Conservation (phyloP, 2,888 invertebrate species). For the Aelia acuminata region DNA sequence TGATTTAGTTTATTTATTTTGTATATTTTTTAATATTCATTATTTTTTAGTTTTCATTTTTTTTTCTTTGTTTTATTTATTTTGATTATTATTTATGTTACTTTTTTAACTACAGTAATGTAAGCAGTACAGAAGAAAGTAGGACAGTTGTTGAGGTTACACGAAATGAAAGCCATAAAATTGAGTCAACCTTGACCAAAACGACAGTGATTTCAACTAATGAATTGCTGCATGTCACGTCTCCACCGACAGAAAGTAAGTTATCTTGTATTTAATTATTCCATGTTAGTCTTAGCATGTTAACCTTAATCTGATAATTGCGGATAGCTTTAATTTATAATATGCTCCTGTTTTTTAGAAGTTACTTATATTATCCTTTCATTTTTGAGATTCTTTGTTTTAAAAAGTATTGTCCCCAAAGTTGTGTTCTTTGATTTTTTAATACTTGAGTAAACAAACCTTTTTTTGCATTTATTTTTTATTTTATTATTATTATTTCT, state of each 20-base stretch:
- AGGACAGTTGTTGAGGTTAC: constrained; percentile 63
- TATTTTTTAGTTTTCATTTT: too few species aligned
- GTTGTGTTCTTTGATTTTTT: neutral
- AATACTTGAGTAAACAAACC: neutral
- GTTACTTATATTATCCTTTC: neutral
- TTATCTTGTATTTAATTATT: constrained; percentile 28
- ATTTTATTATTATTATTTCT: neutral
- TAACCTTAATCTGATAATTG: neutral
- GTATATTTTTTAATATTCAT: too few species aligned
- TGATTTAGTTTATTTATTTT: too few species aligned
- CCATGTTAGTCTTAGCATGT: constrained; percentile 19
- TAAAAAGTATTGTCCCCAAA: neutral
- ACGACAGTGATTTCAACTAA: constrained; percentile 76
- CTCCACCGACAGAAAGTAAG: constrained; percentile 66
- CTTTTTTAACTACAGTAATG: constrained; percentile 53
- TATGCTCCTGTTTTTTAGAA: neutral
- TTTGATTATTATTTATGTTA: too few species aligned
- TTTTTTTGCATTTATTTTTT: neutral
- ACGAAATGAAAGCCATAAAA: constrained; percentile 64
- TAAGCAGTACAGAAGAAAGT: constrained; percentile 61
- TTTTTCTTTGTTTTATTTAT: too few species aligned
- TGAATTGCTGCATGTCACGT: constrained; percentile 70
- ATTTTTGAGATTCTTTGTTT: neutral
- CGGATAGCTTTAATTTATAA: neutral
- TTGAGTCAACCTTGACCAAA: constrained; percentile 64